phyloP scores from a whole-genome alignment of 1,140 invertebrate species.

The Drosophila nikananu region DNA sequence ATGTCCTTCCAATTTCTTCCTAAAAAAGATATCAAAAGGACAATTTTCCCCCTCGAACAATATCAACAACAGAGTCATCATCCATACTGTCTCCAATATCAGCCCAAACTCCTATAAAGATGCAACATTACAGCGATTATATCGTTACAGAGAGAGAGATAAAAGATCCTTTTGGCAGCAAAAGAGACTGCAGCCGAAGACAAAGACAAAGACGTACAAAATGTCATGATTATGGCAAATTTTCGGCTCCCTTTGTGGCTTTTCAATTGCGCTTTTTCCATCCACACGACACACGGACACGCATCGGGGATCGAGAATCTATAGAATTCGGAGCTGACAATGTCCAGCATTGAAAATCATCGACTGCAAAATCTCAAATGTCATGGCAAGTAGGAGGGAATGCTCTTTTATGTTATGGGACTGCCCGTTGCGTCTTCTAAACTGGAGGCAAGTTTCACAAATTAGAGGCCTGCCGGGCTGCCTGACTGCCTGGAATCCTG shows the following conservation, averaged over 20 bases:
- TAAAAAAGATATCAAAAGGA: slow-evolving; percentile 35
- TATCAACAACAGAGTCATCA: slow-evolving; percentile 58
- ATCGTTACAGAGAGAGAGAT: slow-evolving; percentile 17
- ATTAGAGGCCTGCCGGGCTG: slow-evolving; percentile 67
- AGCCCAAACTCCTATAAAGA: slow-evolving; percentile 52
- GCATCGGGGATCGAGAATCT: slow-evolving; percentile 4
- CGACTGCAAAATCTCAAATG: slow-evolving; percentile 80
- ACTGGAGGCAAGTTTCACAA: slow-evolving; percentile 81
- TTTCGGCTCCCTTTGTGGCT: slow-evolving; percentile 73
- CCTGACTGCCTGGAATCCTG: slow-evolving; percentile 23
- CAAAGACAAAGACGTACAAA: slow-evolving; percentile 43
- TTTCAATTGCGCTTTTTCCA: slow-evolving; percentile 74
- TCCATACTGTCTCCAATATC: slow-evolving; percentile 15
- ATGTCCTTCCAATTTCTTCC: slow-evolving; percentile 5
- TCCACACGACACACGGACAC: slow-evolving; percentile 41
- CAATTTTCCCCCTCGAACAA: slow-evolving; percentile 15
- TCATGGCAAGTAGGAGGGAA: slow-evolving; percentile 55
- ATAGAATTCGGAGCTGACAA: slow-evolving; percentile 39
- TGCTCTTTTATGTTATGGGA: slow-evolving; percentile 53
- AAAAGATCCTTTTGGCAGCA: slow-evolving; percentile 20
- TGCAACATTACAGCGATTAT: slow-evolving; percentile 77
- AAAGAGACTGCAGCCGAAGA: slow-evolving; percentile 16
- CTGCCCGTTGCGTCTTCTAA: slow-evolving; percentile 56
- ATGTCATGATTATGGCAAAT: slow-evolving; percentile 80
- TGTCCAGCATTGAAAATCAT: slow-evolving; percentile 75